Evolutionary conservation across 2,888 invertebrate genomes (phyloP).

Genomic region (Drosophila subquinaria): DNA sequence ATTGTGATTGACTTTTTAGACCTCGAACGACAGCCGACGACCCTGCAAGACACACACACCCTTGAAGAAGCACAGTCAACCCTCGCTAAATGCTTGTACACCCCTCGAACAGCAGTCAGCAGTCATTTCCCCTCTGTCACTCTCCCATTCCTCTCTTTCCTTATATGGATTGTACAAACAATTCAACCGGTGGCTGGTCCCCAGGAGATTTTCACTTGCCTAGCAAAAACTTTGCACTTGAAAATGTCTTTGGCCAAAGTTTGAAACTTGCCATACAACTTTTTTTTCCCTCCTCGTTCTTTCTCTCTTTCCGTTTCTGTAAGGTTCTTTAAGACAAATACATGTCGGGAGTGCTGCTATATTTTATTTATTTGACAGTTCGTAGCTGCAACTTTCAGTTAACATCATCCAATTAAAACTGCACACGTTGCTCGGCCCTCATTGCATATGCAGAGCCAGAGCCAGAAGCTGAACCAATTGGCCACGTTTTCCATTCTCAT

Average conservation of each 20-base stretch:
- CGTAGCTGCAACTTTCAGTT: constrained; percentile 11
- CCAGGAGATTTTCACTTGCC: constrained; percentile 60
- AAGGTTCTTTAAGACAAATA: constrained; percentile 39
- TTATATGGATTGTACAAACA: constrained; percentile 40
- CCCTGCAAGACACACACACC: constrained; percentile 20
- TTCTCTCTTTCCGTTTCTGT: neutral
- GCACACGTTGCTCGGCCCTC: constrained; percentile 36
- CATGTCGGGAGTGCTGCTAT: constrained; percentile 20
- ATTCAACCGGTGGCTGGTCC: constrained; percentile 59
- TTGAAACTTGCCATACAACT: constrained; percentile 59
- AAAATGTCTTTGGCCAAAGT: constrained; percentile 67
- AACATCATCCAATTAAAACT: constrained; percentile 59
- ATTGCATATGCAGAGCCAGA: constrained; percentile 49
- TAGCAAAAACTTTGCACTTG: constrained; percentile 71
- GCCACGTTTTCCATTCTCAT: constrained; percentile 33
- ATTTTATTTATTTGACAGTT: constrained; percentile 61
- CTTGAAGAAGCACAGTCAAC: constrained; percentile 34
- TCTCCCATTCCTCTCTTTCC: neutral
- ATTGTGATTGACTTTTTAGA: constrained; percentile 84
- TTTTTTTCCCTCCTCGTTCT: neutral
- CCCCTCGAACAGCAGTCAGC: constrained; percentile 1
- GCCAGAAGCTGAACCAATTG: constrained; percentile 37
- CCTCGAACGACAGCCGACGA: constrained; percentile 37
- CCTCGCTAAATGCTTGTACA: constrained; percentile 46
- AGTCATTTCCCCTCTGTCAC: neutral